These are phyloP conservation scores for Caenorhabditis zanzibari DNA, from an alignment of 2,888 invertebrate genomes.

Conservation along the genomic window DNA sequence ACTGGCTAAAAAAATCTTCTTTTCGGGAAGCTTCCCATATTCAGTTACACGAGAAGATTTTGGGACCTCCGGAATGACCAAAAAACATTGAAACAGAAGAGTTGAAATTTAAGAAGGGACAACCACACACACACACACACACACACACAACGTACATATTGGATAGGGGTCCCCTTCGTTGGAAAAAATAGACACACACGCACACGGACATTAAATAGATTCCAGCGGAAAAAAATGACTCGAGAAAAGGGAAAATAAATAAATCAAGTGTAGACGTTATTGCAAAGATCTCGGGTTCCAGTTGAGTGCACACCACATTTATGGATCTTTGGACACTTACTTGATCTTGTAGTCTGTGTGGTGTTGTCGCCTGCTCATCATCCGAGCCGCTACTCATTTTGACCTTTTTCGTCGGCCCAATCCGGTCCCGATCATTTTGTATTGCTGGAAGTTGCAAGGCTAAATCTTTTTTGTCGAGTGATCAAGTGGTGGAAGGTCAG, in stretches of 20 bases:
- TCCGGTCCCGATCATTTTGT: constrained; percentile 83
- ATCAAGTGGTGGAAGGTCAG: constrained; percentile 7
- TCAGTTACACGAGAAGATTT: constrained; percentile 30
- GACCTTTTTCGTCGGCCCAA: constrained; percentile 82
- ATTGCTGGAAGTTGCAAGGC: constrained; percentile 79
- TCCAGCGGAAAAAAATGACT: constrained; percentile 1
- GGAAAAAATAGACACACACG: constrained; percentile 8
- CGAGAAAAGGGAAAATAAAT: constrained; percentile 20
- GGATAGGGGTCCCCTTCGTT: constrained; percentile 19
- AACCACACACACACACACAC: too few species aligned
- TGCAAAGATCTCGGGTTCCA: constrained; percentile 39
- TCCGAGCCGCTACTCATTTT: constrained; percentile 77
- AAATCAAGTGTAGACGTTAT: constrained; percentile 24
- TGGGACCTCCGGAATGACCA: constrained; percentile 22
- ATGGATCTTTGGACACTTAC: constrained; percentile 45
- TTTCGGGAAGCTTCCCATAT: constrained; percentile 38
- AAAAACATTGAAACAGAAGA: constrained; percentile 57
- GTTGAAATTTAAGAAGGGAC: constrained; percentile 53
- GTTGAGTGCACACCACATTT: constrained; percentile 6
- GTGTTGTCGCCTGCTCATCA: constrained; percentile 75
- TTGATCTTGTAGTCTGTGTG: constrained; percentile 72
- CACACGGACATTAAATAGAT: not conserved
- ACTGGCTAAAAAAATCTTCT: constrained; percentile 11
- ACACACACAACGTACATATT: constrained; percentile 29
- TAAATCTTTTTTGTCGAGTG: constrained; percentile 54